phyloP scores from a whole-genome alignment of 2,797 vertebrate species.

The Phataginus tricuspis region DNA sequence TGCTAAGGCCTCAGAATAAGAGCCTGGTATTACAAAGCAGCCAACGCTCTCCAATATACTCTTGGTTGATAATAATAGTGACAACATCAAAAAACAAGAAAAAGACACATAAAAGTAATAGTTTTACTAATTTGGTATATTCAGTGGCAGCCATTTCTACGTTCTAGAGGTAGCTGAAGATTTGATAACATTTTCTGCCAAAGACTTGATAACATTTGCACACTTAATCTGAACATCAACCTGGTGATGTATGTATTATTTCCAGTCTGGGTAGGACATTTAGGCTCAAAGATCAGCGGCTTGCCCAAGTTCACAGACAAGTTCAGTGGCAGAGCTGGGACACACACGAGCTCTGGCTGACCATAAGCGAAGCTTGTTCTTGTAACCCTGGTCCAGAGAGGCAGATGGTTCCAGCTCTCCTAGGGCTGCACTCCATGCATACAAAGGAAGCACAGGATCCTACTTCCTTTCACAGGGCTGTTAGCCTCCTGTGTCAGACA shows the following conservation, averaged over 20 bases:
- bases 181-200: neutral
- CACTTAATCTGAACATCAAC: neutral
- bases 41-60: neutral
- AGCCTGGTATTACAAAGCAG: neutral
- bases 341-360: neutral
- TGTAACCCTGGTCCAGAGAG: neutral
- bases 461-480: neutral
- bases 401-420: neutral
- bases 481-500: neutral
- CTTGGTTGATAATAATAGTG: neutral
- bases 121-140: neutral
- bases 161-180: neutral
- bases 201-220: neutral
- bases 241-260: neutral
- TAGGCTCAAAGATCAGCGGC: neutral
- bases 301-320: neutral
- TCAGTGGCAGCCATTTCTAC: neutral
- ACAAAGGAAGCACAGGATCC: neutral
- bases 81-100: neutral
- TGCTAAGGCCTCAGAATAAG: neutral
- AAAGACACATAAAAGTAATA: neutral
- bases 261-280: neutral
- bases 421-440: neutral
- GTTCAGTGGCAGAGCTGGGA: neutral
- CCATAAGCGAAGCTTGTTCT: neutral